A percentile compares a stretch with the other conserved stretches of the same genome.
Conservation (phyloP, 2,888 invertebrate genomes). For the Agonopterix alstromeriana region DNA sequence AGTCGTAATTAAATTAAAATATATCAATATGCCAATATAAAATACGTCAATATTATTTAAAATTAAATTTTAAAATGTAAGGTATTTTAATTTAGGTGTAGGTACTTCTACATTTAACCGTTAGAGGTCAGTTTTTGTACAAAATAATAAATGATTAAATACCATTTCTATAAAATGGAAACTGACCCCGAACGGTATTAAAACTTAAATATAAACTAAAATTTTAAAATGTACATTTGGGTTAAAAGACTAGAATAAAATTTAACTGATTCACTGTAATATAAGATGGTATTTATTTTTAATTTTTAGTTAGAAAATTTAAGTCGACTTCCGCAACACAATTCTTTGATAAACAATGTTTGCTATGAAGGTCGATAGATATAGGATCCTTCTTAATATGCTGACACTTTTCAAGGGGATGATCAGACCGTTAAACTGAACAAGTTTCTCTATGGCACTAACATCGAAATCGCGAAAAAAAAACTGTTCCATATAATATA, state of each 20-base stretch:
- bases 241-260: background rate
- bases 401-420: too few species aligned
- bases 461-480: too few species aligned
- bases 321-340: too few species aligned
- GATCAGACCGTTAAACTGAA: too few species aligned
- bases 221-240: conserved; percentile 7
- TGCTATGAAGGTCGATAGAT: too few species aligned
- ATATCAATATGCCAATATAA: conserved; percentile 50
- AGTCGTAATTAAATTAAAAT: conserved; percentile 68
- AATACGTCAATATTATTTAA: conserved; percentile 36
- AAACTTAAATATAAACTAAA: conserved; percentile 11
- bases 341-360: too few species aligned
- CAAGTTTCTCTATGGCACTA: too few species aligned
- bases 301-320: too few species aligned
- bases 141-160: conserved; percentile 11
- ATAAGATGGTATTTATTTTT: conserved; percentile 7
- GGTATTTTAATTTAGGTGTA: conserved; percentile 13
- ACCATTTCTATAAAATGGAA: conserved; percentile 4
- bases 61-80: conserved; percentile 9
- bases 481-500: too few species aligned
- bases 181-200: conserved; percentile 13
- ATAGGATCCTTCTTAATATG: too few species aligned
- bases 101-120: conserved; percentile 13
- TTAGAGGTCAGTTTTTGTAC: conserved; percentile 14
- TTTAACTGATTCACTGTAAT: conserved; percentile 48